These are phyloP conservation scores for Olivierus martensii DNA, from an alignment of 1,140 invertebrate species.

Conservation along the genomic window DNA sequence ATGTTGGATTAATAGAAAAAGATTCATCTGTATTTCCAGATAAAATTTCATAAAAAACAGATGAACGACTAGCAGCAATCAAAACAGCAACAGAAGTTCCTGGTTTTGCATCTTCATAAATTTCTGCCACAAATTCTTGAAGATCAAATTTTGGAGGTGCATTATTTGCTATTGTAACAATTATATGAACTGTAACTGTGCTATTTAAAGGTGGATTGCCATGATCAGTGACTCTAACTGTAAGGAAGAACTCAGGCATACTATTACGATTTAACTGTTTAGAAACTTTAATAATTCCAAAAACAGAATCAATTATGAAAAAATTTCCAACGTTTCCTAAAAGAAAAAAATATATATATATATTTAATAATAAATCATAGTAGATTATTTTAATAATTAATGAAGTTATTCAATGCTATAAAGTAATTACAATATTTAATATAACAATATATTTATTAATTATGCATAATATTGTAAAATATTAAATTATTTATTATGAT, in stretches of 20 bases:
- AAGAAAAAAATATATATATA: not conserved
- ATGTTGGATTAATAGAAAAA: conserved; percentile 71
- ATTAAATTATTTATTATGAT: too few species aligned
- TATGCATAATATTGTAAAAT: too few species aligned
- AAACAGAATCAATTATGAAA: conserved; percentile 59
- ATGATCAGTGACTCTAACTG: conserved; percentile 64
- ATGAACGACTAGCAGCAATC: conserved; percentile 59
- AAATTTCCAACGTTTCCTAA: conserved; percentile 60
- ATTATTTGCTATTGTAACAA: conserved; percentile 16
- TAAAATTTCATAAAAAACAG: conserved; percentile 63
- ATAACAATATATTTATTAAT: too few species aligned
- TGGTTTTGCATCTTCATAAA: conserved; percentile 64
- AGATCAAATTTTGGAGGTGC: conserved; percentile 57
- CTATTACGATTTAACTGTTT: conserved; percentile 53
- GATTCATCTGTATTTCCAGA: conserved; percentile 54
- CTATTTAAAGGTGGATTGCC: conserved; percentile 52
- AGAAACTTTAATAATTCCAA: conserved; percentile 60
- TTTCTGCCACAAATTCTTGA: conserved; percentile 52
- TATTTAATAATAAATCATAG: too few species aligned
- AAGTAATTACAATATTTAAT: too few species aligned
- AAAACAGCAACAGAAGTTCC: conserved; percentile 63
- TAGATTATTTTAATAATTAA: too few species aligned
- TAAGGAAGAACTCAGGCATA: conserved; percentile 58
- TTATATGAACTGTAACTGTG: conserved; percentile 68
- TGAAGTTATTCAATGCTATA: too few species aligned